Evolutionary conservation across 2,888 invertebrate genomes (phyloP).

Genomic region (Drosophila planitibia): DNA sequence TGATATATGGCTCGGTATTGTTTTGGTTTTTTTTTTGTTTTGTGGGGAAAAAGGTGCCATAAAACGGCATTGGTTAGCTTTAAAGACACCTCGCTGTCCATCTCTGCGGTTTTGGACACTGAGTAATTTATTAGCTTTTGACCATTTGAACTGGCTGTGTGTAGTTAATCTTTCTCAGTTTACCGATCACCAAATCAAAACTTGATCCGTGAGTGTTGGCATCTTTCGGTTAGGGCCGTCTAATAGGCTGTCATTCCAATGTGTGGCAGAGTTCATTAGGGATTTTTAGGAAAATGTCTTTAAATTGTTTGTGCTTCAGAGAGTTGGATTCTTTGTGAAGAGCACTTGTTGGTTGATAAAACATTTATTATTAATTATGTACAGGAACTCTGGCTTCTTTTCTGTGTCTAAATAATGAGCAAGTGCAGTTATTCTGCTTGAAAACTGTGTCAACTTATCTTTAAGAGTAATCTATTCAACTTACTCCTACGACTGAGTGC

Average conservation of each 20-base stretch:
- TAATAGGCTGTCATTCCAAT: slow-evolving; percentile 34
- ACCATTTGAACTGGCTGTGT: slow-evolving; percentile 51
- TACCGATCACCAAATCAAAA: slow-evolving; percentile 70
- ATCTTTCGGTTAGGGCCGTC: slow-evolving; percentile 44
- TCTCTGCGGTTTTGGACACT: slow-evolving; percentile 14
- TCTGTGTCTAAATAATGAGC: not conserved
- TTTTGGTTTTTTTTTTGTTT: slow-evolving; percentile 14
- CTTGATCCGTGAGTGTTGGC: slow-evolving; percentile 61
- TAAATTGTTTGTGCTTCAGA: slow-evolving; percentile 53
- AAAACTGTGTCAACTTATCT: slow-evolving; percentile 12
- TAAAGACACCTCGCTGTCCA: slow-evolving; percentile 31
- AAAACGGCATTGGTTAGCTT: slow-evolving; percentile 51
- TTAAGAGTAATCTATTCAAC: not conserved
- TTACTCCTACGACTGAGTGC: slow-evolving; percentile 17
- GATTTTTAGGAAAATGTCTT: slow-evolving; percentile 25
- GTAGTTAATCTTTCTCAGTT: slow-evolving; percentile 72
- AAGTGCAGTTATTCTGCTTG: slow-evolving; percentile 4
- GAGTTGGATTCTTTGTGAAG: slow-evolving; percentile 12
- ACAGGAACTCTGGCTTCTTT: not conserved
- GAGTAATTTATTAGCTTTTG: slow-evolving; percentile 73
- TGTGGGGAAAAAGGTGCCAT: slow-evolving; percentile 61
- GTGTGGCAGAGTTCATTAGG: slow-evolving; percentile 60
- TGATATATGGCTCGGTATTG: slow-evolving; percentile 34
- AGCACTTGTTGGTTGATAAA: not conserved
- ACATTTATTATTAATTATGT: not conserved